Conservation (phyloP, 2,113 vertebrate genomes). For the Eptesicus fuscus region DNA sequence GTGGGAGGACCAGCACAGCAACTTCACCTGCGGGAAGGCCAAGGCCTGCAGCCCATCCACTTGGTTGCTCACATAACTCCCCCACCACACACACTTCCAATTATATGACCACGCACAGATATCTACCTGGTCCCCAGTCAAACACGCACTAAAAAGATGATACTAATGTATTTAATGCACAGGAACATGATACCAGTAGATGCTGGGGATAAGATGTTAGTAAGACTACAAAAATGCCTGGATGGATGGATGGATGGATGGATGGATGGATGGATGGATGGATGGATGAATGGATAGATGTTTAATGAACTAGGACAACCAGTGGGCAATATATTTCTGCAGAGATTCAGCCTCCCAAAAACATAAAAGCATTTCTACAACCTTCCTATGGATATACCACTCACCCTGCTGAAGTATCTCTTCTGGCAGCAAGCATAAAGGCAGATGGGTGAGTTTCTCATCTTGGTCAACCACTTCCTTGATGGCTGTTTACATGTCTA, state of each 20-base stretch:
- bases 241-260: background rate
- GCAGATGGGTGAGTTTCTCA: background rate
- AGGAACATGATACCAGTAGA: background rate
- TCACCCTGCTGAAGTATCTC: background rate
- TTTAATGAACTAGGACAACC: background rate
- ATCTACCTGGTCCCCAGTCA: background rate
- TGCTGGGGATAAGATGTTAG: background rate
- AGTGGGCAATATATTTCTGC: background rate
- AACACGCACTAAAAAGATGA: background rate
- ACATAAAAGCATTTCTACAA: background rate
- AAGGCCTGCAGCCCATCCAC: background rate
- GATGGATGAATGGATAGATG: background rate
- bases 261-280: background rate
- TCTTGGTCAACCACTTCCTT: conserved; percentile 48
- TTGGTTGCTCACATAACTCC: background rate
- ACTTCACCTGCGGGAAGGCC: background rate
- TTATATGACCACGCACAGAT: background rate
- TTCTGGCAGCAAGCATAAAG: conserved; percentile 3
- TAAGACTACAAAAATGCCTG: background rate
- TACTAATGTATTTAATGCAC: background rate
- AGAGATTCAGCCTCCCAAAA: background rate
- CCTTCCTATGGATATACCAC: background rate
- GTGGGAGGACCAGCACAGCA: background rate
- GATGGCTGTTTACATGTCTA: conserved; percentile 10
- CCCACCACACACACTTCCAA: fast-evolving